These are phyloP conservation scores for Homarus gammarus DNA, from an alignment of 2,888 invertebrate genomes.

Conservation along the genomic window DNA sequence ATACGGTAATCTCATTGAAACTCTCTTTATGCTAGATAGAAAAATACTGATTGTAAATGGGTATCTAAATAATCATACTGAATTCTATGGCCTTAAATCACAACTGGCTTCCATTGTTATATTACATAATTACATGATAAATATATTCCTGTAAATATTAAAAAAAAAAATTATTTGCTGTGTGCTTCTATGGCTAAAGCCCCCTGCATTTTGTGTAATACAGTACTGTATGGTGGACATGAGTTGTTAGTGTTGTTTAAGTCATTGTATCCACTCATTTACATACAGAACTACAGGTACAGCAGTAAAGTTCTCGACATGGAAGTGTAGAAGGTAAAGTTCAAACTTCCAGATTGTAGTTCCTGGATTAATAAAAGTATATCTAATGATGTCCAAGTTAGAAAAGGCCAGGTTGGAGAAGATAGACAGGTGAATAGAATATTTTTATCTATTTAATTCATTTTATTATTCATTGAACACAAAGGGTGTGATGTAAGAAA, in stretches of 20 bases:
- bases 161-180: background rate
- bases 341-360: no score
- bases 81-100: constrained; percentile 69
- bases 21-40: constrained; percentile 17
- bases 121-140: background rate
- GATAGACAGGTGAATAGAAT: no score
- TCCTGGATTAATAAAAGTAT: no score
- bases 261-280: background rate
- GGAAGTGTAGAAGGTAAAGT: no score
- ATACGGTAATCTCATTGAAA: background rate
- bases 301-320: background rate
- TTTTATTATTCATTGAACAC: no score
- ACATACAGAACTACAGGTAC: background rate
- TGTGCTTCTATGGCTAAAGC: background rate
- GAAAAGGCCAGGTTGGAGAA: no score
- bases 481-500: no score
- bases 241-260: background rate
- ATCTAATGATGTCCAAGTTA: no score
- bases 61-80: constrained; percentile 21
- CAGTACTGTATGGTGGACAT: background rate
- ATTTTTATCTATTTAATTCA: no score
- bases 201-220: background rate
- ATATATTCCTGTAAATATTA: background rate
- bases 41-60: constrained; percentile 16
- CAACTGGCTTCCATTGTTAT: constrained; percentile 67